Conservation (phyloP, 2,888 invertebrate species). For the Creontiades dilutus region DNA sequence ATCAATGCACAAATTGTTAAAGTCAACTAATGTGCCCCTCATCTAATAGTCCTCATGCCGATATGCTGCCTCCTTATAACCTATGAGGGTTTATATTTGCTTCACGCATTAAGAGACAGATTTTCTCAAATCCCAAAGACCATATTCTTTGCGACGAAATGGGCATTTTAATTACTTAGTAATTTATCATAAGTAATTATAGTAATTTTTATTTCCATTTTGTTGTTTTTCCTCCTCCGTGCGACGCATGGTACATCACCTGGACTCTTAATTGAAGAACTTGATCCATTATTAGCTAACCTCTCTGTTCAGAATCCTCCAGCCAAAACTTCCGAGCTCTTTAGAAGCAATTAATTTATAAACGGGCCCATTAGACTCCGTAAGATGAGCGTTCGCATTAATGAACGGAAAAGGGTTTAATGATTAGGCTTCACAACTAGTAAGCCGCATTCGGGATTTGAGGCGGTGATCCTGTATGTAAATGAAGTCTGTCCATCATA, state of each 20-base stretch:
- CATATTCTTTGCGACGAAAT: no score
- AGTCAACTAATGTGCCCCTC: no score
- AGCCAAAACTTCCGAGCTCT: background rate
- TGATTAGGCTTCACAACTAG: background rate
- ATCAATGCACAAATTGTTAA: no score
- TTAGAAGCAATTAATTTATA: background rate
- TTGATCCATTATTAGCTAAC: background rate
- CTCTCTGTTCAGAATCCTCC: background rate
- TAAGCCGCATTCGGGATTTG: slow-evolving; percentile 13
- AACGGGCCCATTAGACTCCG: slow-evolving; percentile 3
- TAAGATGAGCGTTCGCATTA: slow-evolving; percentile 13
- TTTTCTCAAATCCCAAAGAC: no score
- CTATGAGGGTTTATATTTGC: no score
- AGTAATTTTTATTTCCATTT: no score
- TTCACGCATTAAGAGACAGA: no score
- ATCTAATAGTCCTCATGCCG: no score
- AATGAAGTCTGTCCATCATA: background rate
- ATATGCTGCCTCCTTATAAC: no score
- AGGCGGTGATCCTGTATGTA: slow-evolving; percentile 8
- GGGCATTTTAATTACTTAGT: no score
- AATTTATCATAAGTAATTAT: no score
- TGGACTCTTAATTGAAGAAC: background rate
- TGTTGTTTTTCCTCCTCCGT: background rate
- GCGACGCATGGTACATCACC: background rate
- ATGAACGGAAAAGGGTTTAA: slow-evolving; percentile 19